A percentile compares a stretch with the other conserved stretches of the same genome.
phyloP scores from a whole-genome alignment of 2,888 invertebrate genomes.

The Seira ritae region DNA sequence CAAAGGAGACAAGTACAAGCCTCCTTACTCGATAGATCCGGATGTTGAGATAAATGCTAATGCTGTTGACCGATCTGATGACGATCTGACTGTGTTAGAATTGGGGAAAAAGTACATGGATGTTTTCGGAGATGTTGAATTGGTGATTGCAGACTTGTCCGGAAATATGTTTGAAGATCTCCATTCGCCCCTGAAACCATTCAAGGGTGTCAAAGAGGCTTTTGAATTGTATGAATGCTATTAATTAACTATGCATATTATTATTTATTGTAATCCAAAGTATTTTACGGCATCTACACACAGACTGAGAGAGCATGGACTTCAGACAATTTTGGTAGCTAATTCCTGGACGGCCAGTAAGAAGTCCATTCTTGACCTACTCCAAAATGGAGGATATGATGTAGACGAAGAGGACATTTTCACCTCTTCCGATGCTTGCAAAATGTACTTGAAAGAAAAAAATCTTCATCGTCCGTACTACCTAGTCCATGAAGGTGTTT shows the following conservation, averaged over 20 bases:
- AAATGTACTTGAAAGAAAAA: constrained; percentile 37
- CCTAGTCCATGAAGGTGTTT: constrained; percentile 29
- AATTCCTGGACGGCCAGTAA: constrained; percentile 50
- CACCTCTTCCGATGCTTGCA: constrained; percentile 56
- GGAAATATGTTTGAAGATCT: constrained; percentile 53
- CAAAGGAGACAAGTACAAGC: constrained; percentile 22
- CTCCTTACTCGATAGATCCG: constrained; percentile 34
- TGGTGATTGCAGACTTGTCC: constrained; percentile 39
- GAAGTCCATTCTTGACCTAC: neutral
- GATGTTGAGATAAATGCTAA: constrained; percentile 19
- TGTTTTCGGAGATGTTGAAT: constrained; percentile 32
- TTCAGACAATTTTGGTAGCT: constrained; percentile 12
- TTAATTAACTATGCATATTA: neutral
- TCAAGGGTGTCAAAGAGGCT: constrained; percentile 30
- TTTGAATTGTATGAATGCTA: neutral
- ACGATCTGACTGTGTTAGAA: constrained; percentile 26
- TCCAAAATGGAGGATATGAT: constrained; percentile 19
- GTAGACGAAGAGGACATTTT: constrained; percentile 42
- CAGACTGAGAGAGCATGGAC: neutral
- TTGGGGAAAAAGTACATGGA: constrained; percentile 45
- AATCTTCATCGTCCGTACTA: constrained; percentile 42
- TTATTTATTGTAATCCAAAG: neutral
- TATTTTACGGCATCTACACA: neutral
- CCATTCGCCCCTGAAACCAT: constrained; percentile 32
- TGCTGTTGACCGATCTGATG: constrained; percentile 30